Evolutionary conservation across 2,797 vertebrate species (phyloP).

Genomic region (Danionella dracula): DNA sequence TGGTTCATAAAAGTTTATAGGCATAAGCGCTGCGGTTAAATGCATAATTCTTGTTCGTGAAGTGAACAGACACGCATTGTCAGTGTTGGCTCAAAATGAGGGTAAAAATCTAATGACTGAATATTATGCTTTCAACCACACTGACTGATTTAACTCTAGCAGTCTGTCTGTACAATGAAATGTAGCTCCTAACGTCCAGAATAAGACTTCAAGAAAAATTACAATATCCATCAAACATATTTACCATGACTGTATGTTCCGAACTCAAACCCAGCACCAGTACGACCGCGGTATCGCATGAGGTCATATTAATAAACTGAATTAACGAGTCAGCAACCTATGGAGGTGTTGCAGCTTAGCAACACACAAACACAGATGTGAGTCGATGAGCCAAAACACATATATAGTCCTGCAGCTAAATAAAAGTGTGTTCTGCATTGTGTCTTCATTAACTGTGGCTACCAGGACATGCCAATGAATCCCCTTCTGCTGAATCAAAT

Average conservation of each 20-base stretch:
- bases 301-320: background rate
- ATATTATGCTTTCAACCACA: too few relatives aligned
- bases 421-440: slow-evolving; percentile 15
- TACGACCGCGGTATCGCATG: background rate
- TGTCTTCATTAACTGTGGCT: slow-evolving; percentile 12
- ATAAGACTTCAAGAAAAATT: background rate
- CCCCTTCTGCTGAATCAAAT: slow-evolving; percentile 29
- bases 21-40: too few relatives aligned
- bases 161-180: background rate
- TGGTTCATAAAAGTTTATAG: too few relatives aligned
- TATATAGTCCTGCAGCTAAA: slow-evolving; percentile 5
- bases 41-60: too few relatives aligned
- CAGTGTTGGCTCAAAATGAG: too few relatives aligned
- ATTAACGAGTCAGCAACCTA: slow-evolving; percentile 29
- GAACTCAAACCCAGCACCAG: background rate
- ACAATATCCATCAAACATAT: background rate
- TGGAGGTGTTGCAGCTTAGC: slow-evolving; percentile 38
- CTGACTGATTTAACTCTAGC: too few relatives aligned
- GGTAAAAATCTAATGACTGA: too few relatives aligned
- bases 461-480: slow-evolving; percentile 23
- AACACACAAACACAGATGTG: slow-evolving; percentile 50
- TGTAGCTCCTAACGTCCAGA: background rate
- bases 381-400: background rate
- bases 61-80: too few relatives aligned
- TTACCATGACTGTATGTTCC: background rate